Percentiles rank a stretch among this genome's conserved stretches.
phyloP scores from a whole-genome alignment of 1,140 invertebrate species.

The Conopomorpha cramerella region DNA sequence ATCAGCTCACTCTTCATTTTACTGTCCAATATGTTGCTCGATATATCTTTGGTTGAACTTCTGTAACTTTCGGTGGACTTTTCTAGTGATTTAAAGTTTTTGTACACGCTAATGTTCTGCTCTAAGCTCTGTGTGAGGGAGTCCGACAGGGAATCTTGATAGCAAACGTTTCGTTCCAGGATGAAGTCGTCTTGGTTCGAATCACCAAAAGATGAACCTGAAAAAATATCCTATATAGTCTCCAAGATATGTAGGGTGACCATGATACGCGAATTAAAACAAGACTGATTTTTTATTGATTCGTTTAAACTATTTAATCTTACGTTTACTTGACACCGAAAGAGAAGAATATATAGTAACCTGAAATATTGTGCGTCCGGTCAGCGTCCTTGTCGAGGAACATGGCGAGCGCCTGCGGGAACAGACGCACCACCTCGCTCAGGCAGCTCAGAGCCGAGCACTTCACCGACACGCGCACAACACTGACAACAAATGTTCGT shows the following conservation, averaged over 20 bases:
- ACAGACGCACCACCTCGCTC: slow-evolving; percentile 68
- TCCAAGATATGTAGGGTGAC: too few species aligned
- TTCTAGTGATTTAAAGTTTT: slow-evolving; percentile 34
- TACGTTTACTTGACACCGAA: too few species aligned
- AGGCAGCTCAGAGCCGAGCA: slow-evolving; percentile 79
- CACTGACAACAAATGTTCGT: slow-evolving; percentile 53
- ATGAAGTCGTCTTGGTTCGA: slow-evolving; percentile 52
- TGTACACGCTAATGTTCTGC: slow-evolving; percentile 38
- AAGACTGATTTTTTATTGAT: too few species aligned
- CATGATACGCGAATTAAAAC: too few species aligned
- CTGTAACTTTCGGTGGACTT: slow-evolving; percentile 42
- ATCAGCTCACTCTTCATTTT: slow-evolving; percentile 30
- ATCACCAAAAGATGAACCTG: slow-evolving; percentile 42
- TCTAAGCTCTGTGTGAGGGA: slow-evolving; percentile 46
- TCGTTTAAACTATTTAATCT: too few species aligned
- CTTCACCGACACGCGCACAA: slow-evolving; percentile 83
- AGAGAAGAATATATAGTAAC: slow-evolving; percentile 14
- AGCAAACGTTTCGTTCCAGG: slow-evolving; percentile 53
- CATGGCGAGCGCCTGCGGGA: slow-evolving; percentile 71
- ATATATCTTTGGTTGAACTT: slow-evolving; percentile 37
- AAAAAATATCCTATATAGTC: too few species aligned
- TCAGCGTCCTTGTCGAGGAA: slow-evolving; percentile 64
- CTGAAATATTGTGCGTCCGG: slow-evolving; percentile 49
- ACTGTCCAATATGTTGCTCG: slow-evolving; percentile 44
- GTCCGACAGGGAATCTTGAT: slow-evolving; percentile 54